Conservation (phyloP, 2,797 vertebrate species). For the Ibycter americanus region DNA sequence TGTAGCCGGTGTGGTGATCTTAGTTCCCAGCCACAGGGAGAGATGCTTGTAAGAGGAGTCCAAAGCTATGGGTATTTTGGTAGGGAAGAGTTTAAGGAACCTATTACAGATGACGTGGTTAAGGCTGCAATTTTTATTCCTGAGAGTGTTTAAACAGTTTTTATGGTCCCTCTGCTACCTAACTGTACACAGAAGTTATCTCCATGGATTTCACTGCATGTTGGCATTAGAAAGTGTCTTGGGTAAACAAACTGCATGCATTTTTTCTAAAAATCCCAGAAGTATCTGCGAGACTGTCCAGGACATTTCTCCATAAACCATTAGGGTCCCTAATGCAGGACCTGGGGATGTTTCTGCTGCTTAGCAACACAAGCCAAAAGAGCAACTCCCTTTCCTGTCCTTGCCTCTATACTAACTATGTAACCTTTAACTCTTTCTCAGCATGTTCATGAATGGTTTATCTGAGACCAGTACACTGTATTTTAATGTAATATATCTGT, state of each 20-base stretch:
- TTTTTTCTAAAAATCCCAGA: neutral
- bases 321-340: neutral
- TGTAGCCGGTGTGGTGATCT: neutral
- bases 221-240: neutral
- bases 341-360: neutral
- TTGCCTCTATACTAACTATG: neutral
- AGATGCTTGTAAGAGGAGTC: neutral
- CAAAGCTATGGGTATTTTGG: neutral
- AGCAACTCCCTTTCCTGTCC: neutral
- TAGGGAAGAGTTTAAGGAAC: neutral
- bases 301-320: neutral
- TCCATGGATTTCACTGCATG: neutral
- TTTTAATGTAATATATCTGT: neutral
- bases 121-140: neutral
- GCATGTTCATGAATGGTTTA: neutral
- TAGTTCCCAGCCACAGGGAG: neutral
- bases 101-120: neutral
- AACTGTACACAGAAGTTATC: neutral
- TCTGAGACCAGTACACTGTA: neutral
- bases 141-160: neutral
- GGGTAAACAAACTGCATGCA: accelerated
- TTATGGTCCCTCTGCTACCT: neutral
- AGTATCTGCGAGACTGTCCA: neutral
- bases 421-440: neutral
- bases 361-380: neutral